Base-by-base conservation (phyloP, 2,888 invertebrate species). In the Ametastegia equiseti region DNA sequence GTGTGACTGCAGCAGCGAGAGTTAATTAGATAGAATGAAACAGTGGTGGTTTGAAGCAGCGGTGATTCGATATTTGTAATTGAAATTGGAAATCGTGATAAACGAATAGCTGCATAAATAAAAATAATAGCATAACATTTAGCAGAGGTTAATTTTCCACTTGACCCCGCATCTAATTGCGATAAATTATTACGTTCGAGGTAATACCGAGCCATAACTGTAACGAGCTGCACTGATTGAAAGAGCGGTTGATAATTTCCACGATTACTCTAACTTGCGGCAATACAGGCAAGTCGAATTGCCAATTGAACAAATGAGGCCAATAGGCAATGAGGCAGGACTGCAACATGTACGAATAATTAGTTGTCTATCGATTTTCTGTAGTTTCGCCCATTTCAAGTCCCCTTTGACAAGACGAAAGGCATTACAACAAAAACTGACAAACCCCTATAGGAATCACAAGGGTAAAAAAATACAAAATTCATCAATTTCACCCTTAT, bases 291-390 rank as follows among this genome's bases (percentile, higher is more conserved):
- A 13, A 33, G 47, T 30, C 33, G 30, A 73, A 73, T 73, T 73
- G 50, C 33, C 47, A 54, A 54, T 73, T 73, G 33, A 33, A 33
- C 73, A 73, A 73, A 54, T 54, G 36, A 73, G 73, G 50, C 36
- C 73, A 54, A 54, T 30, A 30, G 54, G 54, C 19, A 33, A 30
- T 36, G 47, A 15, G 15, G 33, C 27, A 71, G 45, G 27, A 13
- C 2, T 23, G 19, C 36, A 36, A 39, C 67, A 54, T 50, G 50
- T 73, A 33, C 33, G 33, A 73, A 73, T 73, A 73, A 73, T 73
- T 73, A 73, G 73, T 73, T 19, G 73, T 73, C 5, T 54, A 73
- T 73, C 73, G 73, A 73, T 73, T 73, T 54, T 73, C 30, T 60
- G 60, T 42, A 27, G 67, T 73, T 73, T 54, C 73, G 73, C 33